Evolutionary conservation across 2,888 invertebrate species (phyloP).

Genomic region (Ophion ellenae): DNA sequence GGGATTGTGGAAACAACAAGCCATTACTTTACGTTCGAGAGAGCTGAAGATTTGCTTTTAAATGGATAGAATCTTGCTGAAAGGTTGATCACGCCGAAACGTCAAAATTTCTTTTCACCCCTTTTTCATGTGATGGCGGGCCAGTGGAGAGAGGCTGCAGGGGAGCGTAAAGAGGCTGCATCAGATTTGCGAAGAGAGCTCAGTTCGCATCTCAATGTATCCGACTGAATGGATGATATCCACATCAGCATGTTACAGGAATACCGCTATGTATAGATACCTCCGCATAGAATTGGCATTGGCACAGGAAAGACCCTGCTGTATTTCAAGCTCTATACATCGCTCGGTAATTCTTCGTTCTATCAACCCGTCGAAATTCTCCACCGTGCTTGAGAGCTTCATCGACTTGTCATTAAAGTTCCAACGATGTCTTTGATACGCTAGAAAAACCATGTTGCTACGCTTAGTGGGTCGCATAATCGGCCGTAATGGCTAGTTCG

Average conservation of each 20-base stretch:
- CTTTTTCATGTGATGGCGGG: constrained; percentile 2
- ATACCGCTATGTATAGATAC: background rate
- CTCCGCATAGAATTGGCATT: background rate
- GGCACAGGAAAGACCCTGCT: background rate
- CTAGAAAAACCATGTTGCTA: background rate
- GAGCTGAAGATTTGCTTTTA: background rate
- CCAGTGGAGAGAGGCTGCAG: background rate
- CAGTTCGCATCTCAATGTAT: background rate
- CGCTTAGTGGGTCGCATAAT: background rate
- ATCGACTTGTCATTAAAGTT: background rate
- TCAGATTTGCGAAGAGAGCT: background rate
- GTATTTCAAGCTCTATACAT: constrained; percentile 4
- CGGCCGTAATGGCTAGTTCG: background rate
- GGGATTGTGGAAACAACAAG: background rate
- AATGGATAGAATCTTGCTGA: constrained; percentile 16
- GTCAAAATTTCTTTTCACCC: constrained; percentile 33
- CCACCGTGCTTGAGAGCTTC: no score
- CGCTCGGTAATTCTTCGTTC: constrained; percentile 11
- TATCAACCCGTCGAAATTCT: background rate
- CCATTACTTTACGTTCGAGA: background rate
- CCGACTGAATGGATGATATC: constrained; percentile 26
- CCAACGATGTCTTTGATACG: background rate
- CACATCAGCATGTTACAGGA: constrained; percentile 17
- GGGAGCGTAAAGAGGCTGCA: background rate
- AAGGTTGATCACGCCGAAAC: constrained; percentile 37